Conservation (phyloP, 2,888 invertebrate species). For the Cephus pulcher region DNA sequence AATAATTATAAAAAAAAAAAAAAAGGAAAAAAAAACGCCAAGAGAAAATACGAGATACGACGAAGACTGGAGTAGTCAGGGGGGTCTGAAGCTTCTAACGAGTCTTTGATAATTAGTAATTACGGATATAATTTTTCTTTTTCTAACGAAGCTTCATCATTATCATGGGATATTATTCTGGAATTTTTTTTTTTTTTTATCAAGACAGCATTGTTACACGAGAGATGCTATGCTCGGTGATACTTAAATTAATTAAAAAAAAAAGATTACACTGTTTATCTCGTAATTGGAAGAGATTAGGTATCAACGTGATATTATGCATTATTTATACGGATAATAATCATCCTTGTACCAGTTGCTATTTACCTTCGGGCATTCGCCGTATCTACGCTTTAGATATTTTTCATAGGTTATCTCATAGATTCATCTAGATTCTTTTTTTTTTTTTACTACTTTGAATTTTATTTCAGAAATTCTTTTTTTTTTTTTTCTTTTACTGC, state of each 20-base stretch:
- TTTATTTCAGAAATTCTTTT: neutral
- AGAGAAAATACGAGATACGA: neutral
- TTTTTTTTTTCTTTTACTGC: too few species aligned
- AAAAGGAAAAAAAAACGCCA: too few species aligned
- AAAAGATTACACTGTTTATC: neutral
- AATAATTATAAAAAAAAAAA: neutral
- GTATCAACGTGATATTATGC: constrained; percentile 12
- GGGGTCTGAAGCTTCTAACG: neutral
- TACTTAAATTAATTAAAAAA: neutral
- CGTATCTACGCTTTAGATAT: neutral
- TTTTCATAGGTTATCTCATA: neutral
- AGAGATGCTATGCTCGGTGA: neutral
- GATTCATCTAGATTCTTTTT: neutral
- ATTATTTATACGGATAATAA: constrained; percentile 23
- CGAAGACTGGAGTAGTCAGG: neutral
- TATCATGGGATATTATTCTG: neutral
- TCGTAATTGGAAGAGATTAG: neutral
- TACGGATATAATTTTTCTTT: neutral
- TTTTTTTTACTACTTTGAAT: neutral
- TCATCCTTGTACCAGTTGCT: constrained; percentile 28
- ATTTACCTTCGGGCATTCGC: neutral
- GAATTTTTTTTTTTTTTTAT: neutral
- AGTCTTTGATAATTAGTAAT: neutral
- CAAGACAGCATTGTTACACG: neutral
- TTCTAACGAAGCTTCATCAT: neutral